Evolutionary conservation across 2,797 vertebrate species (phyloP).

Genomic region (Pachyuromys duprasi): DNA sequence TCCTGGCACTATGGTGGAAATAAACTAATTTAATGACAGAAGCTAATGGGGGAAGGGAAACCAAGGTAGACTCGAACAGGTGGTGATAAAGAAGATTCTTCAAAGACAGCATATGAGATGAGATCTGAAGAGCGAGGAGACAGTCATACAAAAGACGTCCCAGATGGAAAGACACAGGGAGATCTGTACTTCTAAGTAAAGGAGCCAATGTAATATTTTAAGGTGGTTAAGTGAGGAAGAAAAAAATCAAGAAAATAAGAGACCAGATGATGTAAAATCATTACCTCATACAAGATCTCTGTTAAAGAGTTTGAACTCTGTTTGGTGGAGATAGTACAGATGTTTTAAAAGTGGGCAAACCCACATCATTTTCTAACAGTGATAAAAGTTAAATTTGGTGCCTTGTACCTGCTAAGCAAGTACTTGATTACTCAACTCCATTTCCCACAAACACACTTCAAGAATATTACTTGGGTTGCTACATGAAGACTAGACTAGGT

Average conservation of each 20-base stretch:
- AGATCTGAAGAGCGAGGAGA: neutral
- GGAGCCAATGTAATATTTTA: neutral
- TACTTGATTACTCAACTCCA: neutral
- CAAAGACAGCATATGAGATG: neutral
- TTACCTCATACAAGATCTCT: neutral
- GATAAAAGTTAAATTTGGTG: neutral
- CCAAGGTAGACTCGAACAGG: neutral
- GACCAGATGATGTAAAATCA: neutral
- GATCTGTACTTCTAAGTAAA: neutral
- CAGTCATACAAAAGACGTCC: neutral
- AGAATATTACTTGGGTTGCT: neutral
- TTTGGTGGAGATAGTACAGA: neutral
- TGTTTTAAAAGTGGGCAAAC: neutral
- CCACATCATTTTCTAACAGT: neutral
- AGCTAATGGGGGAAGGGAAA: neutral
- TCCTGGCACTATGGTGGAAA: neutral
- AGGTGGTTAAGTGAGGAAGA: neutral
- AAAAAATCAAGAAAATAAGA: neutral
- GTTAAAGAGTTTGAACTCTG: neutral
- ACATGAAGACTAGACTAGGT: neutral
- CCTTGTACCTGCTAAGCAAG: neutral
- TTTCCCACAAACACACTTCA: neutral
- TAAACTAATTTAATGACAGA: conserved; percentile 38
- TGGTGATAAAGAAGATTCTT: neutral
- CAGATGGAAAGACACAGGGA: neutral